Base-by-base conservation (phyloP, 2,888 invertebrate genomes). In the Ennomos erosarius region DNA sequence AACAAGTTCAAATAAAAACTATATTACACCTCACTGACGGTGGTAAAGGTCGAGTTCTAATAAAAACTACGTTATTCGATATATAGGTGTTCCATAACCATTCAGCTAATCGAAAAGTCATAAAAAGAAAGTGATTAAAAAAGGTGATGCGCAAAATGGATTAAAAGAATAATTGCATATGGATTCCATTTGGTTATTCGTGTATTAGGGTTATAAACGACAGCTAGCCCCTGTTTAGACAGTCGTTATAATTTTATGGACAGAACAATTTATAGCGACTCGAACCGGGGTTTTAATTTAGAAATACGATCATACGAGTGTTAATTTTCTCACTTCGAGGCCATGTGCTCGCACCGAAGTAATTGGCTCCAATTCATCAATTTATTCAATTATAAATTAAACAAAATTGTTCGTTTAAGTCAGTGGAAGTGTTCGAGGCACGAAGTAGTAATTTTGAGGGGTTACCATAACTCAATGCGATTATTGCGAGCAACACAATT, bases 221-320 rank as follows among this genome's bases (percentile, higher is more conserved):
- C 85, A 79, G 83, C 85, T 83, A 88, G 85, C 84, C 89, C 79
- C 87, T 89, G 85, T 90, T 91, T 88, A 90, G 90, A 85, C 85
- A 84, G 87, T 88, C 89, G 87, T 90, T 90, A 87, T 77, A 70
- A 75, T 75, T 91, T 91, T 88, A 91, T 87, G 90, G 74, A 76
- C 81, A 81, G 76, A 81, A 78, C 82, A 86, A 90, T 90, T 91
- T 90, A 91, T 88, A 81, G 79, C 89, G 72, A 75, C 74, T 74
- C 71, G 70, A 75, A 81, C 79, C 75, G 81, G 77, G 81, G 80
- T 84, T 88, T 89, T 86, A 87, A 90, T 88, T 90, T 86, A 87
- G 88, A 81, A 85, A 85, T 81, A 85, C 87, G 87, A 82, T 84
- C 82, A 76, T 74, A 69, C 79, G 82, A 79, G 87, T 86, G 87